phyloP scores from a whole-genome alignment of 2,113 vertebrate species.

The Catharus fuscescens region DNA sequence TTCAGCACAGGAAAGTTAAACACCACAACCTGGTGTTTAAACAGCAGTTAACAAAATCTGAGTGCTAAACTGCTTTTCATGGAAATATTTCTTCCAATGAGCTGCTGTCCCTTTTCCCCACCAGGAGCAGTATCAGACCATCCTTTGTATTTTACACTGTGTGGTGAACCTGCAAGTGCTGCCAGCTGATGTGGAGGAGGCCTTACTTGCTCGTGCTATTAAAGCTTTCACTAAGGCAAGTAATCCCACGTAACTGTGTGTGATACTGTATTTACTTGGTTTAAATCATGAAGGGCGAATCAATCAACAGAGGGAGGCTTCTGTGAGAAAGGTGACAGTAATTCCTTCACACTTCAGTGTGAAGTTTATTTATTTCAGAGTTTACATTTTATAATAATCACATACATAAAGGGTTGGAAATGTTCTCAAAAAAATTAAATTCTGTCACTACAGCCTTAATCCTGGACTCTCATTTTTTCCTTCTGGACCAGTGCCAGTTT shows the following conservation, averaged over 20 bases:
- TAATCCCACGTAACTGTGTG: neutral
- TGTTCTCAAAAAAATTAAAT: neutral
- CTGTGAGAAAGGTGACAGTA: neutral
- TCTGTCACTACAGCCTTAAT: neutral
- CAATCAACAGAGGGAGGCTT: neutral
- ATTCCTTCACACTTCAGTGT: neutral
- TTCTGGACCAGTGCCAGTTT: neutral
- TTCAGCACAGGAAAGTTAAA: neutral
- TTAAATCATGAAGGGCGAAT: neutral
- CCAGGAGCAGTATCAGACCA: slow-evolving; percentile 88
- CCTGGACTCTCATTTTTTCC: neutral
- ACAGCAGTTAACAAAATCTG: neutral
- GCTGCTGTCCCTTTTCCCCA: slow-evolving; percentile 6
- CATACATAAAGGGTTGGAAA: neutral
- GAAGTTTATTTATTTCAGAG: neutral
- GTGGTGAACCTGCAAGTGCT: slow-evolving; percentile 81
- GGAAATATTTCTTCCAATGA: neutral
- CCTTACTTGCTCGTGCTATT: slow-evolving; percentile 84
- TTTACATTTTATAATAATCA: neutral
- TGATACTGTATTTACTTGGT: neutral
- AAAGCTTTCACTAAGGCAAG: slow-evolving; percentile 91
- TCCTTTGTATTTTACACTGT: slow-evolving; percentile 90
- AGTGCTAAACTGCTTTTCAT: neutral
- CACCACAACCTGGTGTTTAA: neutral
- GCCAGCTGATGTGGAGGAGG: slow-evolving; percentile 83